These are phyloP conservation scores for Oreochromis niloticus DNA, from an alignment of 2,113 vertebrate species.

Conservation along the genomic window DNA sequence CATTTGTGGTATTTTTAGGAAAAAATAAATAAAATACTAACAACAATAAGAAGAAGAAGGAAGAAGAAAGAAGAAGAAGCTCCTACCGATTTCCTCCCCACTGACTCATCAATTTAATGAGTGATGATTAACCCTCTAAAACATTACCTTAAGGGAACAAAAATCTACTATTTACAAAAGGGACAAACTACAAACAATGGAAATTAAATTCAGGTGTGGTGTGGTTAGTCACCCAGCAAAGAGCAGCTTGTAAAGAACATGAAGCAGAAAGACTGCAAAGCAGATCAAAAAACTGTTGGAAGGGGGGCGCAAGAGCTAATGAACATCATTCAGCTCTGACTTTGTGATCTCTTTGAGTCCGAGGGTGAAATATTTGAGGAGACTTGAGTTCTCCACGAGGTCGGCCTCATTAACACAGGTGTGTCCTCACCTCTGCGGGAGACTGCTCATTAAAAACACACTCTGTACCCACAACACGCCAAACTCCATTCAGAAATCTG, in stretches of 20 bases:
- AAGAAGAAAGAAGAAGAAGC: no score
- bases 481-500: not conserved
- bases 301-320: rapidly evolving
- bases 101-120: not conserved
- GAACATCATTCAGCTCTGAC: not conserved
- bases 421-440: not conserved
- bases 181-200: not conserved
- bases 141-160: not conserved
- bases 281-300: not conserved
- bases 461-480: not conserved
- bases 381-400: not conserved
- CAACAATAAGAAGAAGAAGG: no score
- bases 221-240: not conserved
- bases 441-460: not conserved
- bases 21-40: not conserved
- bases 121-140: not conserved
- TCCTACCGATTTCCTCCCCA: not conserved
- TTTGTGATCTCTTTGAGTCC: not conserved
- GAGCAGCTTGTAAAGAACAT: not conserved
- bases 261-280: not conserved
- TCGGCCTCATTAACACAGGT: not conserved
- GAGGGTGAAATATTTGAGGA: not conserved
- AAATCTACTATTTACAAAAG: not conserved
- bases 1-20: not conserved
- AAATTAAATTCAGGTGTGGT: not conserved